These are phyloP conservation scores for Hedychridium roseum DNA, from an alignment of 2,888 invertebrate species.

Conservation along the genomic window DNA sequence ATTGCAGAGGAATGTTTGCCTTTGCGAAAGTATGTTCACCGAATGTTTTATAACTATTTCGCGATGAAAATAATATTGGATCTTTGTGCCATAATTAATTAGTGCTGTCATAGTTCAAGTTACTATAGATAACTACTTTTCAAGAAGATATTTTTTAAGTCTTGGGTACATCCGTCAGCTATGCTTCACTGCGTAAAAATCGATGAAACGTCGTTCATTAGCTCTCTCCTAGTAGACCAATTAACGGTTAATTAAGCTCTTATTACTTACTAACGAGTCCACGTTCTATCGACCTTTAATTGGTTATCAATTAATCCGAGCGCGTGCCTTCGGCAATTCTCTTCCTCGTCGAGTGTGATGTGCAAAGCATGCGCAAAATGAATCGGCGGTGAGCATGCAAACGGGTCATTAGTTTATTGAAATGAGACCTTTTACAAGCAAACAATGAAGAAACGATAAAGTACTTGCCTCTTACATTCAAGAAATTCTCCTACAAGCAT, in stretches of 20 bases:
- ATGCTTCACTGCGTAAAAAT: neutral
- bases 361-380: too few species aligned
- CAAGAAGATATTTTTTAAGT: neutral
- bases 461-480: too few species aligned
- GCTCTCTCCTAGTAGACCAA: conserved; percentile 16
- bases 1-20: neutral
- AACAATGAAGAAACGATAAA: too few species aligned
- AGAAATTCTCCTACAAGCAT: too few species aligned
- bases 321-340: conserved; percentile 3
- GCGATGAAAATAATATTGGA: neutral
- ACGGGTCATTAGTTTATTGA: too few species aligned
- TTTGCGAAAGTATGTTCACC: neutral
- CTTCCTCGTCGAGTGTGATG: neutral
- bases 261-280: conserved; percentile 17
- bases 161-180: neutral
- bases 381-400: too few species aligned
- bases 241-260: conserved; percentile 31
- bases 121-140: neutral
- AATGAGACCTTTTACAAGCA: too few species aligned
- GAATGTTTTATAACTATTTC: neutral
- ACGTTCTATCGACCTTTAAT: conserved; percentile 26
- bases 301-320: conserved; percentile 28
- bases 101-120: neutral
- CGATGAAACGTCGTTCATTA: conserved; percentile 27
- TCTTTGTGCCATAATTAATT: neutral